Percentiles rank a stretch among this genome's conserved stretches.
These are phyloP conservation scores for Danio aesculapii DNA, from an alignment of 2,797 vertebrate genomes.

Conservation along the genomic window DNA sequence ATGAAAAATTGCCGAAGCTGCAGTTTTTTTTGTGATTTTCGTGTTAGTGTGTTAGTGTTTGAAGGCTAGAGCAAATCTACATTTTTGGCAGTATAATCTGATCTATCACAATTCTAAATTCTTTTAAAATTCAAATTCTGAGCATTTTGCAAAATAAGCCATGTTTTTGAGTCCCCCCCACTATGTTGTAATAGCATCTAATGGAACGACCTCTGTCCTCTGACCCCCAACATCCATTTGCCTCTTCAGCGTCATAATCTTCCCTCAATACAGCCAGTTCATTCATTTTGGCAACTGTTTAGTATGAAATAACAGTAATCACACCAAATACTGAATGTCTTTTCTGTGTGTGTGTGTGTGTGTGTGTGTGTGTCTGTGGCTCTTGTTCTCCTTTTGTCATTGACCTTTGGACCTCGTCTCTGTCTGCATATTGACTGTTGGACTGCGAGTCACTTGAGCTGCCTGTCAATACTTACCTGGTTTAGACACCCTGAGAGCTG, in stretches of 20 bases:
- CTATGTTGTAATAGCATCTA: neutral
- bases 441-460: conserved; percentile 82
- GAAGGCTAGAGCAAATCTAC: too few species aligned
- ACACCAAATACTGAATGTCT: conserved; percentile 29
- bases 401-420: conserved; percentile 76
- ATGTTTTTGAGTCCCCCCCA: neutral
- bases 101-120: too few species aligned
- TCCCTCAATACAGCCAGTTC: conserved; percentile 4
- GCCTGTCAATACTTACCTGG: conserved; percentile 85
- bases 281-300: conserved; percentile 25
- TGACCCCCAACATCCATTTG: conserved; percentile 12
- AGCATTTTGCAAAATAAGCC: neutral
- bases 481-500: conserved; percentile 79
- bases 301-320: conserved; percentile 54
- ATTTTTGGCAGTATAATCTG: too few species aligned
- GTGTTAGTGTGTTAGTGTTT: too few species aligned
- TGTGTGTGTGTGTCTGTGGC: conserved; percentile 60
- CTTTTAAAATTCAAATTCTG: too few species aligned
- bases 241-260: conserved; percentile 4
- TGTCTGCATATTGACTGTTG: conserved; percentile 81
- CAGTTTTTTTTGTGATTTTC: too few species aligned
- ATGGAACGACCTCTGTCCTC: neutral
- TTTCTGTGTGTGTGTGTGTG: conserved; percentile 31
- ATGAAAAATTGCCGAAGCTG: too few species aligned
- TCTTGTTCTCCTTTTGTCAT: conserved; percentile 77